A percentile compares a stretch with the other conserved stretches of the same genome.
These are phyloP conservation scores for Pomatorhinus ruficollis DNA, from an alignment of 2,113 vertebrate species.

Conservation along the genomic window DNA sequence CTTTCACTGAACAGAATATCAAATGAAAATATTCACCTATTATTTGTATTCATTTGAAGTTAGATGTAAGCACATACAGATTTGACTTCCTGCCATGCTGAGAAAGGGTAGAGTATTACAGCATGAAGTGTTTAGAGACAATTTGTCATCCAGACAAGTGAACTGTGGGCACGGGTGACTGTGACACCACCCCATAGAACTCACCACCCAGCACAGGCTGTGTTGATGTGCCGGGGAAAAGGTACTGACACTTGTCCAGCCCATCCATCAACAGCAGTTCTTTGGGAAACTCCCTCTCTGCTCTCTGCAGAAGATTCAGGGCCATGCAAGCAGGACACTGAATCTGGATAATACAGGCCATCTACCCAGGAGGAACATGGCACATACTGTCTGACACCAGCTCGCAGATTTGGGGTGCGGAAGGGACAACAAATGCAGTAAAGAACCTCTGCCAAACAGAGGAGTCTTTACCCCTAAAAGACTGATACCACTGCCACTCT, in stretches of 20 bases:
- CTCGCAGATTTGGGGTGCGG: background rate
- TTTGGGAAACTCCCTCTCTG: background rate
- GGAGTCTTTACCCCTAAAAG: background rate
- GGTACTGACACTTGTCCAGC: background rate
- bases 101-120: background rate
- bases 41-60: slow-evolving; percentile 16
- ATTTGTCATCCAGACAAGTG: background rate
- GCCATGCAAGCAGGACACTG: background rate
- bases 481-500: background rate
- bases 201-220: fast-evolving
- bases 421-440: background rate
- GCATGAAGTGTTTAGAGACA: background rate
- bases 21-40: background rate
- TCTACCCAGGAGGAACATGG: no score
- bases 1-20: background rate
- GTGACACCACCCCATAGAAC: background rate
- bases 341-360: background rate
- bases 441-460: background rate
- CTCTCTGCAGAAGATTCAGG: background rate
- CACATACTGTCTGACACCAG: background rate
- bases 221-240: background rate
- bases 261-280: background rate
- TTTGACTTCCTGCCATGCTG: background rate
- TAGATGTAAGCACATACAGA: background rate
- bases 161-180: background rate